Conservation (phyloP, 2,113 vertebrate species). For the Caranx melampygus region DNA sequence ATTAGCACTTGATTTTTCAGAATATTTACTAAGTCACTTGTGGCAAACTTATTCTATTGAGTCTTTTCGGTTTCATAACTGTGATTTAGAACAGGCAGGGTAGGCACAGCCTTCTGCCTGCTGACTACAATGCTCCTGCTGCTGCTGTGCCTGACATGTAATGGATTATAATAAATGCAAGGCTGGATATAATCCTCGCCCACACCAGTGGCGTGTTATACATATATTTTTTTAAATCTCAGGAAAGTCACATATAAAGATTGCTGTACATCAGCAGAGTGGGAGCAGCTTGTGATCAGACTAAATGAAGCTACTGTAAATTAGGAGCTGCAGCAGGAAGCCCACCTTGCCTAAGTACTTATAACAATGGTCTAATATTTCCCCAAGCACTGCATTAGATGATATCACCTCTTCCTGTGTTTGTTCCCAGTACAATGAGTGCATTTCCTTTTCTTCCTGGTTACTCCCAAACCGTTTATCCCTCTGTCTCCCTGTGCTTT, state of each 20-base stretch:
- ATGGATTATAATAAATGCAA: conserved; percentile 60
- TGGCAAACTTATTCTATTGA: background rate
- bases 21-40: background rate
- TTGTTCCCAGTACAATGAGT: conserved; percentile 23
- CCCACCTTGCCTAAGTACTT: conserved; percentile 8
- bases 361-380: conserved; percentile 26
- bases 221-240: conserved; percentile 53
- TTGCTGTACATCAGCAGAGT: conserved; percentile 41
- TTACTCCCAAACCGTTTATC: conserved; percentile 28
- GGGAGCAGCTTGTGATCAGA: conserved; percentile 17
- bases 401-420: conserved; percentile 26
- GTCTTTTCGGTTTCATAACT: conserved; percentile 9
- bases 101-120: background rate
- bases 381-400: conserved; percentile 16
- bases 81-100: background rate
- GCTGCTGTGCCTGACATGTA: conserved; percentile 44
- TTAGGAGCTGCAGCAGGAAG: conserved; percentile 41
- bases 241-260: conserved; percentile 56
- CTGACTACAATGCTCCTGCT: conserved; percentile 23
- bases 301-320: conserved; percentile 42
- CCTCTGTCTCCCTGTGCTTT: background rate
- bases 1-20: background rate
- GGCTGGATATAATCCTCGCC: conserved; percentile 56
- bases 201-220: conserved; percentile 32
- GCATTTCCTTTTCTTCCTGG: conserved; percentile 23